Evolutionary conservation across 2,888 invertebrate genomes (phyloP), one percentile per base, ranked within the genome.

Genomic region (Geotrupes spiniger): DNA sequence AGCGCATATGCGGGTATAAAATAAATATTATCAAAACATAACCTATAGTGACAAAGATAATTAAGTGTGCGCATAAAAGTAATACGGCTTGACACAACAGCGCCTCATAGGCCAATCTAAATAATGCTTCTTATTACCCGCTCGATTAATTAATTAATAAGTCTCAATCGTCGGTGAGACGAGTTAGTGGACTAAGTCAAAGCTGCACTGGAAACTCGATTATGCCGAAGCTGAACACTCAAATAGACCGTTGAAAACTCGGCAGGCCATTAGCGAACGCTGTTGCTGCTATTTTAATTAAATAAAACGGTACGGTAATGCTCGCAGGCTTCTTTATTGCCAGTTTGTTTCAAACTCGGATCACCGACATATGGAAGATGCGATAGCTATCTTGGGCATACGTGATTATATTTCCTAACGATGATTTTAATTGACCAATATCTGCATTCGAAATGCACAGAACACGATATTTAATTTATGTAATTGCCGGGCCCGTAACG

Each of bases 251-350:
- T 11, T 29, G 29, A 29, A 29, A 29, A n/a, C n/a, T n/a, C n/a
- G n/a, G n/a, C n/a, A n/a, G n/a, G n/a, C n/a, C n/a, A n/a, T n/a
- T 29, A 12, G 29, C 10, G 12, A 29, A 10, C 29, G 29, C 10
- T 10, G 10, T 11, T 10, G 29, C 12, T 8, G 29, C 29, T 11
- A 12, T 29, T 29, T 29, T 29, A 29, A 29, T 29, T 29, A 29
- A 29, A 29, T 29, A 29, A 29, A 29, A 29, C 29, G 29, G 29
- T 29, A 29, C 29, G 29, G 29, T 29, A 29, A 29, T 29, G 29
- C 29, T 29, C 29, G 10, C 29, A 10, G 12, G 12, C 29, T 11
- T 29, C 29, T 29, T 29, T 29, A 8, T 29, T 29, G 29, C 29
- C 12, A 29, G 29, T 29, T 29, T 29, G 29, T 29, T 29, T 10